These are phyloP conservation scores for Lochmaea capreae DNA, from an alignment of 2,888 invertebrate genomes.

Conservation along the genomic window DNA sequence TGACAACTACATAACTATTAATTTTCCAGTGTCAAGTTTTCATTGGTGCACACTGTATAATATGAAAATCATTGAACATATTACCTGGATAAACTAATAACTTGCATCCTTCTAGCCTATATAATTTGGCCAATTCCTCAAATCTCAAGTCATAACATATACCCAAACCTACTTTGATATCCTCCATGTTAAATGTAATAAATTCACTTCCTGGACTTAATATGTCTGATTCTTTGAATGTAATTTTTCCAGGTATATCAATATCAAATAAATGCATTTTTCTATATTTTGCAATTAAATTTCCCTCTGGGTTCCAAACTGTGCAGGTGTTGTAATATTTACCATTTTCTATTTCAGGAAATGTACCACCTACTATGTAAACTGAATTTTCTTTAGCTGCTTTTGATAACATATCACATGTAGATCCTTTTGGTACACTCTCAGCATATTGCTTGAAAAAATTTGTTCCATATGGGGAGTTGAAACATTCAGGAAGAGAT, in stretches of 20 bases:
- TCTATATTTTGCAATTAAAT: slow-evolving; percentile 82
- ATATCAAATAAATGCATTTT: slow-evolving; percentile 98
- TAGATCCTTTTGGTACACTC: slow-evolving; percentile 81
- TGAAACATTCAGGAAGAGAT: slow-evolving; percentile 90
- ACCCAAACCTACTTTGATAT: slow-evolving; percentile 85
- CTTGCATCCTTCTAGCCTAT: slow-evolving; percentile 80
- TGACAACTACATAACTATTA: too few relatives aligned
- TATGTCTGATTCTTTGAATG: slow-evolving; percentile 91
- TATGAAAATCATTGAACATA: too few relatives aligned
- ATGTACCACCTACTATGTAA: slow-evolving; percentile 89
- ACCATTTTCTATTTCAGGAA: slow-evolving; percentile 79
- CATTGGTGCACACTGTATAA: too few relatives aligned
- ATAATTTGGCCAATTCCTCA: slow-evolving; percentile 85
- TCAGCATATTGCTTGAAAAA: slow-evolving; percentile 86
- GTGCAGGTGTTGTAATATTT: slow-evolving; percentile 88
- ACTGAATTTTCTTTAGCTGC: slow-evolving; percentile 82
- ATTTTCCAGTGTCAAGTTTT: too few relatives aligned
- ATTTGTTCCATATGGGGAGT: slow-evolving; percentile 91
- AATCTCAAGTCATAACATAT: slow-evolving; percentile 97
- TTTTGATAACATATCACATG: slow-evolving; percentile 76
- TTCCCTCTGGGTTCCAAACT: slow-evolving; percentile 83
- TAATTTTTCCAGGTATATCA: slow-evolving; percentile 92
- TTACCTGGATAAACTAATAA: slow-evolving; percentile 88
- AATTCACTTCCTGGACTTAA: slow-evolving; percentile 81
- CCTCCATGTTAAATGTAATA: slow-evolving; percentile 78